Conservation (phyloP, 2,888 invertebrate genomes). For the Eumacrocentrus americanus region DNA sequence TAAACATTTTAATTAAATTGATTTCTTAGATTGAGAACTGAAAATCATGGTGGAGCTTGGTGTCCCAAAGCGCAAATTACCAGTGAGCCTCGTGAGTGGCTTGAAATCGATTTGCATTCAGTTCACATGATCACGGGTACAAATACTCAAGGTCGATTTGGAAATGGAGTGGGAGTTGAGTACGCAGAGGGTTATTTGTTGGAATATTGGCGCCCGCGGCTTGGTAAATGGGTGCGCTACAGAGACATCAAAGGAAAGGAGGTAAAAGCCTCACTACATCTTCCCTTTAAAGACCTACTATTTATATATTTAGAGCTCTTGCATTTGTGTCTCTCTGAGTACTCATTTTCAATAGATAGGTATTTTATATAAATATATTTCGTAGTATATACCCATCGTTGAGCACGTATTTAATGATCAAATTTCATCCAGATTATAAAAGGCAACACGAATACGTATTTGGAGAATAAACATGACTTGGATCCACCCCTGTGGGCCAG, state of each 20-base stretch:
- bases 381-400: neutral
- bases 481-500: constrained; percentile 86
- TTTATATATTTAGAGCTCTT: constrained; percentile 19
- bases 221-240: constrained; percentile 69
- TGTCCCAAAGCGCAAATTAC: constrained; percentile 71
- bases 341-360: neutral
- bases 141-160: constrained; percentile 73
- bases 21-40: constrained; percentile 67
- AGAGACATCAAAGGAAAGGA: constrained; percentile 67
- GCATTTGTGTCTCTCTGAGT: constrained; percentile 1
- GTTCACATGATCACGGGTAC: constrained; percentile 71
- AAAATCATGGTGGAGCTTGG: constrained; percentile 75
- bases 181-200: constrained; percentile 70
- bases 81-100: constrained; percentile 64
- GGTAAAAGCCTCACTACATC: constrained; percentile 59
- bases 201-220: constrained; percentile 69
- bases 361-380: too few species aligned
- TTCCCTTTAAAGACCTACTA: constrained; percentile 12
- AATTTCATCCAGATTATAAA: constrained; percentile 70
- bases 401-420: neutral
- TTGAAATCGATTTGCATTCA: constrained; percentile 68
- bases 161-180: constrained; percentile 74
- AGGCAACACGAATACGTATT: constrained; percentile 86
- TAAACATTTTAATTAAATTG: neutral
- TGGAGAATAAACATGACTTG: constrained; percentile 77